These are phyloP conservation scores for Tautogolabrus adspersus DNA, from an alignment of 2,113 vertebrate genomes.

Conservation along the genomic window DNA sequence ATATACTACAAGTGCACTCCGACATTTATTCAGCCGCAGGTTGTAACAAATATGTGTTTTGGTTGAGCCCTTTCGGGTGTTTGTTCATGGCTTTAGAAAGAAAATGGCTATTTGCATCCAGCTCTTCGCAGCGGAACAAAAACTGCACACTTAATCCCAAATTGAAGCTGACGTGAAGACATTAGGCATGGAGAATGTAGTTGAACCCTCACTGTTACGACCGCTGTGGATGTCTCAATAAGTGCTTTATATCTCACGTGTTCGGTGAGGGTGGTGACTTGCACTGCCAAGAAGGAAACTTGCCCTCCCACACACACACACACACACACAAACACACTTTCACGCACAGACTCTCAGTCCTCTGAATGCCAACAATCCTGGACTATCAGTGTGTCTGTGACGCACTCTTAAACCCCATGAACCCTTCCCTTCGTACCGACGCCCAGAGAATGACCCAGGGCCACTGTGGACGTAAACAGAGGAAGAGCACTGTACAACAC, in stretches of 20 bases:
- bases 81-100: constrained; percentile 33
- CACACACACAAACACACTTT: not conserved
- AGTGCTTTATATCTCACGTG: constrained; percentile 80
- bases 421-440: constrained; percentile 45
- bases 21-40: constrained; percentile 34
- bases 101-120: constrained; percentile 57
- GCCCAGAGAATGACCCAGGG: constrained; percentile 71
- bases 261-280: constrained; percentile 63
- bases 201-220: constrained; percentile 68
- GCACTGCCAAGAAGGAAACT: constrained; percentile 76
- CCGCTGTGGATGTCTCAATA: constrained; percentile 80
- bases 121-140: constrained; percentile 45
- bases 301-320: constrained; percentile 35
- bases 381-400: constrained; percentile 56
- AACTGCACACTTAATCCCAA: constrained; percentile 68
- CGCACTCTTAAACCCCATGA: constrained; percentile 18
- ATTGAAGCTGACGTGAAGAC: constrained; percentile 66
- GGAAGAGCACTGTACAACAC: constrained; percentile 65
- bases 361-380: constrained; percentile 57
- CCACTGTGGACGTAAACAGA: constrained; percentile 73
- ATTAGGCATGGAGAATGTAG: constrained; percentile 76
- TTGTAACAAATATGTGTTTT: constrained; percentile 38
- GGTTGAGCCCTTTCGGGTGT: constrained; percentile 43
- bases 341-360: constrained; percentile 10
- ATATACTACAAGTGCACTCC: constrained; percentile 48